Conservation (phyloP, 2,113 vertebrate genomes). For the Nannospalax galili region DNA sequence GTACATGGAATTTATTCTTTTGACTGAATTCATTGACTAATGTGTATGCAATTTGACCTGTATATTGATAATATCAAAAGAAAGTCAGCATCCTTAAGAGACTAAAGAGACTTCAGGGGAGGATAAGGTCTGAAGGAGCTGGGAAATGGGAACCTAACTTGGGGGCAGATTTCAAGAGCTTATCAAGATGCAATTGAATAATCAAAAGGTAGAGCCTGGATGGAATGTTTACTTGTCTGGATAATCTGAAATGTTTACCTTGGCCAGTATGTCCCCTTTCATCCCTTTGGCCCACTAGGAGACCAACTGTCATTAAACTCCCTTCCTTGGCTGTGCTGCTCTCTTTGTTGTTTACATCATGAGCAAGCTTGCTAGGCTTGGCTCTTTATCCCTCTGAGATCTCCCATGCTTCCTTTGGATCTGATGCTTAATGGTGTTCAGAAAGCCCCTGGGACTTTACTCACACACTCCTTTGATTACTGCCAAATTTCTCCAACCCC, state of each 20-base stretch:
- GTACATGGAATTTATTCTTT: not conserved
- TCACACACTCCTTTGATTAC: conserved; percentile 45
- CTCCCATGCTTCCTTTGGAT: conserved; percentile 43
- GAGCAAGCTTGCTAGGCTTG: not conserved
- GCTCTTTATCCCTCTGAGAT: conserved; percentile 49
- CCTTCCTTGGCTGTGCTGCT: not conserved
- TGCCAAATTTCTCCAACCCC: conserved; percentile 46
- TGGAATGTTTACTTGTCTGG: conserved; percentile 51
- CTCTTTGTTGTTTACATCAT: conserved; percentile 58
- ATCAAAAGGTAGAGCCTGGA: conserved; percentile 29
- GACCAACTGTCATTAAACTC: conserved; percentile 34
- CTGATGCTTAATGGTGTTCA: conserved; percentile 29
- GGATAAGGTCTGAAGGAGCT: not conserved
- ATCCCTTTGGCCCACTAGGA: not conserved
- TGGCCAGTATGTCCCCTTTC: conserved; percentile 5
- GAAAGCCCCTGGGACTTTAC: conserved; percentile 59
- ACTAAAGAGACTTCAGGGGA: not conserved
- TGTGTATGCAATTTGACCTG: not conserved
- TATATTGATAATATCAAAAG: not conserved
- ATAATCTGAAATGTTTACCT: conserved; percentile 46
- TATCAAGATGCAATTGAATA: conserved; percentile 47
- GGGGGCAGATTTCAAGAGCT: not conserved
- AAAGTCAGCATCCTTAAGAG: not conserved
- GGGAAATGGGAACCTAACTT: not conserved
- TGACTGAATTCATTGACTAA: conserved; percentile 2